Evolutionary conservation across 1,140 invertebrate species (phyloP), one percentile per base, ranked within the genome.

Genomic region (Polypedilum pembai): DNA sequence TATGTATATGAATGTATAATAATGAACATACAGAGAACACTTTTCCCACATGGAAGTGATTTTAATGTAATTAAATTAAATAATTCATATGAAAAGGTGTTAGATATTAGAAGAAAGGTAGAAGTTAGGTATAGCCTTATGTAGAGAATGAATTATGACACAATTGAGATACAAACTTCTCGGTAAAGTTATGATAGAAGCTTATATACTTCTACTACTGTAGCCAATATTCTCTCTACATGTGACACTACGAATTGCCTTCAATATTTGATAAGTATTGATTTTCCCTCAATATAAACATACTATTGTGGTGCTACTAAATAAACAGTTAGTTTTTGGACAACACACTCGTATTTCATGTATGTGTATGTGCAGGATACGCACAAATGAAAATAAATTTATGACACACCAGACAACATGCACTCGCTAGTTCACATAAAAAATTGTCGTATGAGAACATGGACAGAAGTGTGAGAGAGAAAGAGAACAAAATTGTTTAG

Each of bases 31-130:
- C 24, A n/a, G n/a, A n/a, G 24, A 33, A 5, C 24, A 33, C 24
- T 33, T 33, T n/a, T 56, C 45, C 45, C 45, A 56, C 45, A 69
- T 21, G 20, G 17, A 69, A 69, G 65, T 69, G 65, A 69, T 69
- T 69, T 69, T 21, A 69, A 69, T 69, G 65, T 69, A 69, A 69
- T 69, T 69, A 69, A 69, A 69, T 69, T 69, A 69, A 69, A 69
- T 69, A 69, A 69, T 69, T 69, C 65, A 69, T 21, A 69, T 20
- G 45, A n/a, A 56, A 56, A 56, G 45, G 45, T 56, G 45, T 56
- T 56, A n/a, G 45, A n/a, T 56, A 56, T n/a, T 45, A 1, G n/a
- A 56, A 56, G 12, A n/a, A n/a, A n/a, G 41, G 41, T 8, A 45
- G n/a, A 56, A 12, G 15, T 15, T 56, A 15, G 12, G 10, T 56